A percentile compares a stretch with the other conserved stretches of the same genome.
Evolutionary conservation across 2,888 invertebrate genomes (phyloP).

Genomic region (Drosophila dives): DNA sequence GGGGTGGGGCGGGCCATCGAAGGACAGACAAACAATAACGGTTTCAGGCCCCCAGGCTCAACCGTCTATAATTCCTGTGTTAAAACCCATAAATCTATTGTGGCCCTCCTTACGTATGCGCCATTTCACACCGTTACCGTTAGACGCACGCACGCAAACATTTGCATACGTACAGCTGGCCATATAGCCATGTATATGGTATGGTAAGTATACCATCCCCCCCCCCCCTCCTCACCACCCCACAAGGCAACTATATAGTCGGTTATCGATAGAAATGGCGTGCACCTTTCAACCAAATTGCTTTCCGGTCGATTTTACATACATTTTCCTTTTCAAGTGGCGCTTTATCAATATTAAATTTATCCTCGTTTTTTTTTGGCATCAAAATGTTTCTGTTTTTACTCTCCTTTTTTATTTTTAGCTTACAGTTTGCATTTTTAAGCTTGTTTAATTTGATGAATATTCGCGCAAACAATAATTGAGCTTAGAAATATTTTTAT

Average conservation of each 20-base stretch:
- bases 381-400: conserved; percentile 5
- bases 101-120: conserved; percentile 75
- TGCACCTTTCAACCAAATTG: conserved; percentile 74
- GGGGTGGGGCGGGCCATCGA: neutral
- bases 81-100: conserved; percentile 76
- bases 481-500: conserved; percentile 7
- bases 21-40: conserved; percentile 58
- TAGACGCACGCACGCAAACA: conserved; percentile 56
- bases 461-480: conserved; percentile 8
- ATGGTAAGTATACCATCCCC: conserved; percentile 12
- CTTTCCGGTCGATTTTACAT: conserved; percentile 61
- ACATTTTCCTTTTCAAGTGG: conserved; percentile 2
- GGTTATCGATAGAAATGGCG: conserved; percentile 65
- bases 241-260: conserved; percentile 38
- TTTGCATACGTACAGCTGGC: conserved; percentile 17
- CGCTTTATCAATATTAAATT: conserved; percentile 61
- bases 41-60: conserved; percentile 46
- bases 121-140: conserved; percentile 78
- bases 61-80: conserved; percentile 80
- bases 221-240: neutral
- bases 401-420: conserved; percentile 2
- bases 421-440: conserved; percentile 25
- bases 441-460: conserved; percentile 24
- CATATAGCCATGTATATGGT: conserved; percentile 12
- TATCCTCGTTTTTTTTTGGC: conserved; percentile 5